These are phyloP conservation scores for Smutsia temminckii DNA, from an alignment of 2,797 vertebrate species.

Conservation along the genomic window DNA sequence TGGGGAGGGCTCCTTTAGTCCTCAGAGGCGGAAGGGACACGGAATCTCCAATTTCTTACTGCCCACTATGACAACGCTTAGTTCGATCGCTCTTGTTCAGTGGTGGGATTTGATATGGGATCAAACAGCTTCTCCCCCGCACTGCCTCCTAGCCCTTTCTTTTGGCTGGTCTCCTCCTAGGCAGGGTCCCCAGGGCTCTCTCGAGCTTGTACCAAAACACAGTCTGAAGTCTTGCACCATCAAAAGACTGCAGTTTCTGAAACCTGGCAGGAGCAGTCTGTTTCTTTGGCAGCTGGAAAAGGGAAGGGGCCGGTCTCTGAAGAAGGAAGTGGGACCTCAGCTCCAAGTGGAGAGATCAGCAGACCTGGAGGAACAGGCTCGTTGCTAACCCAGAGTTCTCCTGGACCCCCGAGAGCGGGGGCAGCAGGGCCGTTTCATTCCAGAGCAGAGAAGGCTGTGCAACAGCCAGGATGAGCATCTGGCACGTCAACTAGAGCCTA, in stretches of 20 bases:
- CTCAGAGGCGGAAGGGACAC: conserved; percentile 58
- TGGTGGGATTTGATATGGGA: conserved; percentile 44
- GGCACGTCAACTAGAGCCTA: background rate
- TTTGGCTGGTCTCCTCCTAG: conserved; percentile 63
- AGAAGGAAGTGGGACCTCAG: conserved; percentile 45
- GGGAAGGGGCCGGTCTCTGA: background rate
- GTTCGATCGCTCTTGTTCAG: conserved; percentile 18
- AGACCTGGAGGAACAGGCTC: background rate
- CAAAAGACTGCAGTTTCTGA: conserved; percentile 53
- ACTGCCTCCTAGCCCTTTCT: background rate
- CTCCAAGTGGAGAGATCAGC: background rate
- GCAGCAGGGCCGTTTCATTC: background rate
- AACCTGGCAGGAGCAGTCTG: background rate
- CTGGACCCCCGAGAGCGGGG: background rate
- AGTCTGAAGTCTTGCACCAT: conserved; percentile 61
- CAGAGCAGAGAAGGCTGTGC: background rate
- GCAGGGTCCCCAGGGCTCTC: conserved; percentile 48
- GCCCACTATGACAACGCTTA: conserved; percentile 65
- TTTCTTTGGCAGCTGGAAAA: conserved; percentile 20
- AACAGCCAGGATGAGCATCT: background rate
- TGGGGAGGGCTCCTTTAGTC: conserved; percentile 46
- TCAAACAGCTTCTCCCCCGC: conserved; percentile 35
- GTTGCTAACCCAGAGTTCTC: background rate
- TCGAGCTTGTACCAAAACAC: conserved; percentile 64
- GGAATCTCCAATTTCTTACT: conserved; percentile 59